phyloP scores from a whole-genome alignment of 2,888 invertebrate genomes.

The Drepanosiphum platanoidis region DNA sequence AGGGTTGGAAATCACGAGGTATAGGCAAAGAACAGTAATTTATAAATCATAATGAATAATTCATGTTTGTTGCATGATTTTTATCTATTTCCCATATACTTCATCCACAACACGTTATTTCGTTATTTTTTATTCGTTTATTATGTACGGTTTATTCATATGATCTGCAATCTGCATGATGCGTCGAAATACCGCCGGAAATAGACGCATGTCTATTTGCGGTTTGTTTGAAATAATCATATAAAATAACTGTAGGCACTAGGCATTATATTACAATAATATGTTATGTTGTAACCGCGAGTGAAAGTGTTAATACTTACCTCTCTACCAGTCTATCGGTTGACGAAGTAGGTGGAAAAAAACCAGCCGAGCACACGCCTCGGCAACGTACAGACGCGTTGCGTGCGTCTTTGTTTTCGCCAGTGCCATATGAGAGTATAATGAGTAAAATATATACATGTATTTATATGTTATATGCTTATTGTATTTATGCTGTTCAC shows the following conservation, averaged over 20 bases:
- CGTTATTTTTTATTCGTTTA: too few species aligned
- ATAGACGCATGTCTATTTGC: too few species aligned
- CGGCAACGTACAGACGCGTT: not conserved
- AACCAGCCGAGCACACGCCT: not conserved
- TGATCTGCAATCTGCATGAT: too few species aligned
- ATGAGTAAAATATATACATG: not conserved
- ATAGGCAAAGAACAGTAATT: not conserved
- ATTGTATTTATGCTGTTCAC: not conserved
- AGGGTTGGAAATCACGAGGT: too few species aligned
- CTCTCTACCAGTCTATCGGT: not conserved
- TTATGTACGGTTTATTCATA: too few species aligned
- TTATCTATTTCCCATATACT: too few species aligned
- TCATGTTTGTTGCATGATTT: too few species aligned
- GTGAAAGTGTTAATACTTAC: not conserved
- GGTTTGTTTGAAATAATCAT: too few species aligned
- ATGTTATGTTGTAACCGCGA: not conserved
- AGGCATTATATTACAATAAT: too few species aligned
- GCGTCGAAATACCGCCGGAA: too few species aligned
- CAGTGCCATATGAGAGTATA: not conserved
- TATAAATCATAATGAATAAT: not conserved
- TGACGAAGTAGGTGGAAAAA: not conserved
- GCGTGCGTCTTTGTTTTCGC: constrained; percentile 10
- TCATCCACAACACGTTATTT: too few species aligned
- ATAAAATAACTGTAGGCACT: not conserved
- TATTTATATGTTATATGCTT: not conserved